A percentile compares a stretch with the other conserved stretches of the same genome.
Evolutionary conservation across 2,797 vertebrate species (phyloP).

Genomic region (Coregonus ussuriensis): DNA sequence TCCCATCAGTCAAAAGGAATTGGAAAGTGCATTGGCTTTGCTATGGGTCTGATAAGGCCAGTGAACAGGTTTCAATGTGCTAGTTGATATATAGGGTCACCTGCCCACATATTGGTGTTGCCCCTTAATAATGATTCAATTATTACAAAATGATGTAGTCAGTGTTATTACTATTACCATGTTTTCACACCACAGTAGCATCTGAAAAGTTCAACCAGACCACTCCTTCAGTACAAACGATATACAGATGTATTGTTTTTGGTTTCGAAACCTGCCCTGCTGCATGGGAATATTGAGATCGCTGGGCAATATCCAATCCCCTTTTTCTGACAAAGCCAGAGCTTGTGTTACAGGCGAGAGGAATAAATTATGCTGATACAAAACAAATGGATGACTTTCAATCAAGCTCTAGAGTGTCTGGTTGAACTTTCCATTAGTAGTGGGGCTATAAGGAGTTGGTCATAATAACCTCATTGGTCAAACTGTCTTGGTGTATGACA

Average conservation of each 20-base stretch:
- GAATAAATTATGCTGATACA: background rate
- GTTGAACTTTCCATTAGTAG: slow-evolving; percentile 30
- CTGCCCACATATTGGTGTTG: slow-evolving; percentile 53
- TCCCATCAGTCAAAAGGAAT: slow-evolving; percentile 31
- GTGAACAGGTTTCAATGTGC: slow-evolving; percentile 37
- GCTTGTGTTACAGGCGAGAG: background rate
- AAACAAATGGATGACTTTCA: slow-evolving; percentile 11
- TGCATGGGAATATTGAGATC: background rate
- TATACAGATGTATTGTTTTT: slow-evolving; percentile 52
- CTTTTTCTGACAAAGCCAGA: background rate
- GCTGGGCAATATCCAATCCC: background rate
- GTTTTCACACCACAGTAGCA: slow-evolving; percentile 64
- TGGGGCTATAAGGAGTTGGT: background rate
- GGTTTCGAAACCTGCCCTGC: slow-evolving; percentile 55
- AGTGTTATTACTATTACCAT: slow-evolving; percentile 71
- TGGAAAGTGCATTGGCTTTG: slow-evolving; percentile 54
- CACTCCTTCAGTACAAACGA: slow-evolving; percentile 53
- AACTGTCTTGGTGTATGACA: slow-evolving; percentile 28
- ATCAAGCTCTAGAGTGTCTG: slow-evolving; percentile 44
- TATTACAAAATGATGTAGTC: slow-evolving; percentile 65
- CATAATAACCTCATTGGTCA: slow-evolving; percentile 10
- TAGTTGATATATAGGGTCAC: background rate
- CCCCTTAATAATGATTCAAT: slow-evolving; percentile 35
- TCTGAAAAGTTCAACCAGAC: slow-evolving; percentile 59
- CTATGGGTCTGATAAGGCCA: slow-evolving; percentile 26